Percentiles rank a stretch among this genome's conserved stretches.
Evolutionary conservation across 2,797 vertebrate genomes (phyloP).

Genomic region (Bucorvus abyssinicus): DNA sequence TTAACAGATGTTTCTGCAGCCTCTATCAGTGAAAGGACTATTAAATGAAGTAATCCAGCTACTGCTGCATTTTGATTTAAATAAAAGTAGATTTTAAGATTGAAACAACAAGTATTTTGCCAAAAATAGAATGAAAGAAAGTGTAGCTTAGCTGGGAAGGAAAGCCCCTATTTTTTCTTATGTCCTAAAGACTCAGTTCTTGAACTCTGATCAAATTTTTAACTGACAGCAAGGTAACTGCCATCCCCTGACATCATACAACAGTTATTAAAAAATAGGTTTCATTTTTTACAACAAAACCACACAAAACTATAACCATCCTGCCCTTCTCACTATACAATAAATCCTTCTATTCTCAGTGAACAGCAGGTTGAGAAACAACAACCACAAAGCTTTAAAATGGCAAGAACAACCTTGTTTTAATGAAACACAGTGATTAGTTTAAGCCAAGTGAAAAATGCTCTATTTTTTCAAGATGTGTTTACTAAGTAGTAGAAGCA

Average conservation of each 20-base stretch:
- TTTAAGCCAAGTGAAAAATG: conserved; percentile 26
- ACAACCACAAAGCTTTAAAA: conserved; percentile 38
- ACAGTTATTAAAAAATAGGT: not conserved
- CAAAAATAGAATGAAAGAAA: not conserved
- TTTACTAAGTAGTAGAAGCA: conserved; percentile 11
- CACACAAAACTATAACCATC: not conserved
- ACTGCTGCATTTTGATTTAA: not conserved
- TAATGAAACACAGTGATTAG: conserved; percentile 23
- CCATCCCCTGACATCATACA: not conserved
- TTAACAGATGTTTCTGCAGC: not conserved
- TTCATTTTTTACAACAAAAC: not conserved
- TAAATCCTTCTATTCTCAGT: conserved; percentile 9
- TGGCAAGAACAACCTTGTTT: not conserved
- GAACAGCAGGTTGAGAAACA: not conserved
- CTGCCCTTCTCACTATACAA: not conserved
- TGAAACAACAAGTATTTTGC: not conserved
- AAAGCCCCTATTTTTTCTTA: not conserved
- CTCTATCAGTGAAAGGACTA: not conserved
- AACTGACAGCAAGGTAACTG: not conserved
- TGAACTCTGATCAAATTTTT: not conserved
- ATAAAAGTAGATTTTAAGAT: not conserved
- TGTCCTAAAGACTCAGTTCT: not conserved
- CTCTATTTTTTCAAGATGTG: not conserved
- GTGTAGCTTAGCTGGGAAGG: not conserved
- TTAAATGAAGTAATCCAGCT: not conserved